Conservation (phyloP, 2,113 vertebrate species). For the Triplophysa dalaica region DNA sequence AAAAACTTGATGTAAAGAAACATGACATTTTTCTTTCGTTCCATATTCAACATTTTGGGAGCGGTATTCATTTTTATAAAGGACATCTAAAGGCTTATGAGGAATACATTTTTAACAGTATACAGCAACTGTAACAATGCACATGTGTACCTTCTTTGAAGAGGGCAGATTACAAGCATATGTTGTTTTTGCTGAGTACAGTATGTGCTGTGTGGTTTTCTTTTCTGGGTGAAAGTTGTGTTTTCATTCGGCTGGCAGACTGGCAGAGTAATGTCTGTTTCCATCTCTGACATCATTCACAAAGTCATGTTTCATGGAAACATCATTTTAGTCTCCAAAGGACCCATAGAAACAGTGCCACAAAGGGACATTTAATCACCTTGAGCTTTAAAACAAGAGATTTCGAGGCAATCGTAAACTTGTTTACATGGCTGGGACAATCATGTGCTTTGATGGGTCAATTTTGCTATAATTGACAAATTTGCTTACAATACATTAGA, state of each 20-base stretch:
- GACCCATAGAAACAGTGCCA: slow-evolving; percentile 27
- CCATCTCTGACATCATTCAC: slow-evolving; percentile 57
- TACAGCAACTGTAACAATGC: slow-evolving; percentile 20
- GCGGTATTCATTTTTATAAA: slow-evolving; percentile 15
- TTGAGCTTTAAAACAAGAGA: background rate
- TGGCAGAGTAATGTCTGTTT: slow-evolving; percentile 52
- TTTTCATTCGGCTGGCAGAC: slow-evolving; percentile 59
- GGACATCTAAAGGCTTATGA: background rate
- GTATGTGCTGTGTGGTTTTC: slow-evolving; percentile 49
- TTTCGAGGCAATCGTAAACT: background rate
- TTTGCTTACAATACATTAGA: background rate
- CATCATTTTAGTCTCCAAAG: slow-evolving; percentile 10
- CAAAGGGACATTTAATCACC: background rate
- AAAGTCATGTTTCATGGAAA: slow-evolving; percentile 49
- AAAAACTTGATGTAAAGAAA: slow-evolving; percentile 9
- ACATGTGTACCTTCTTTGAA: slow-evolving; percentile 18
- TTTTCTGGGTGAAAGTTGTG: slow-evolving; percentile 51
- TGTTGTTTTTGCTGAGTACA: slow-evolving; percentile 51
- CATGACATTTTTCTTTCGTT: too few relatives aligned
- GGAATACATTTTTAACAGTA: slow-evolving; percentile 12
- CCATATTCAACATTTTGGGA: too few relatives aligned
- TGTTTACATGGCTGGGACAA: background rate
- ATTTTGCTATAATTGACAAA: background rate
- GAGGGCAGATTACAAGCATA: slow-evolving; percentile 42
- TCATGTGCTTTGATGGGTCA: background rate